Base-by-base conservation (phyloP, 2,113 vertebrate genomes). In the Urocitellus parryii region DNA sequence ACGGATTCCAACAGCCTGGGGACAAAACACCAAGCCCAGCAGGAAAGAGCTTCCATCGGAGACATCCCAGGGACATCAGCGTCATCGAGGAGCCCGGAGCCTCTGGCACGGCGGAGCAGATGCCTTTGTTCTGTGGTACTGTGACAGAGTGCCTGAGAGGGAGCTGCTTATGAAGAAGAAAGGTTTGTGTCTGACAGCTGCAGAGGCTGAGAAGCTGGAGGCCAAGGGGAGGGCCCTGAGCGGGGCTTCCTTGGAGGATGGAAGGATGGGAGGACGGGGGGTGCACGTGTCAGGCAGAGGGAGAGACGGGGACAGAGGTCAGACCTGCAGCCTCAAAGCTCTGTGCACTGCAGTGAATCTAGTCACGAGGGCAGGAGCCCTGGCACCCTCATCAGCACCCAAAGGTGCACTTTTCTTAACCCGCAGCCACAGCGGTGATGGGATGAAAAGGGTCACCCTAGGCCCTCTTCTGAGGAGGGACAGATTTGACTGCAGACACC, bases 341-440 rank as follows among this genome's bases (percentile, higher is more conserved):
- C 13, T 42, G 42, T 63, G 20, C 5, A 42, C 18, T 1, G 80
- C 58, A 20, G 32, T 5, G 11, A 45, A 65, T 45, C 16, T 27
- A 10, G 8, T 22, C 14, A 0, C 10, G 25, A 81, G 25, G 18
- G 25, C 22, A 56, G 37, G 37, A 39, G 6, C 5, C 53, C 53
- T 37, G 10, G 4, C 3, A n/a, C 9, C 20, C 2, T 39, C 16
- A 2, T 27, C 56, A 10, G 6, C n/a, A 5, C 11, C 16, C n/a
- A 39, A 29, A 63, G 37, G 22, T 8, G 0, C 5, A 4, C n/a
- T 29, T n/a, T n/a, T 81, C 39, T 82, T 10, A 39, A 61, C 12
- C 4, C 39, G 39, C 37, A 80, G 16, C 78, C 80, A 11, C 17
- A 65, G 37, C 80, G 39, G 32, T 29, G 22, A 39, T 13, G 24